phyloP scores from a whole-genome alignment of 2,797 vertebrate genomes.

The Prionace glauca region DNA sequence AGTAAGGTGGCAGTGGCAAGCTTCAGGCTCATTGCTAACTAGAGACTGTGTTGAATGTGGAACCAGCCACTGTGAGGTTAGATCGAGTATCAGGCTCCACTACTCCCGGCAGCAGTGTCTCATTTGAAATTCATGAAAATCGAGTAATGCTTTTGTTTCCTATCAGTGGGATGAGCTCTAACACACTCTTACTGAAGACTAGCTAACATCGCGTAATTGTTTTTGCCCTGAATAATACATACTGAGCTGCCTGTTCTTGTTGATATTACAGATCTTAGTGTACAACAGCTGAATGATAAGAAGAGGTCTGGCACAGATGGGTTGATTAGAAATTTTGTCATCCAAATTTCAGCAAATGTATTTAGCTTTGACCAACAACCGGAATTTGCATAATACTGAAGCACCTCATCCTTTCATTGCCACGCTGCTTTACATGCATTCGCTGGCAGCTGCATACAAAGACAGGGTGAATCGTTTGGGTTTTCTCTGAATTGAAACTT shows the following conservation, averaged over 20 bases:
- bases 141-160: constrained; percentile 57
- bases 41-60: background rate
- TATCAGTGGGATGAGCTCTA: constrained; percentile 51
- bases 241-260: constrained; percentile 54
- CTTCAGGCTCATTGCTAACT: constrained; percentile 21
- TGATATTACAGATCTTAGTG: constrained; percentile 53
- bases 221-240: constrained; percentile 57
- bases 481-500: constrained; percentile 12
- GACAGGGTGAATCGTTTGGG: background rate
- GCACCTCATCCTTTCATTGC: background rate
- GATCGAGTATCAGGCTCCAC: constrained; percentile 10
- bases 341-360: constrained; percentile 43
- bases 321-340: constrained; percentile 51
- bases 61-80: constrained; percentile 31
- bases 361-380: constrained; percentile 45
- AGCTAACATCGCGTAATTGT: constrained; percentile 57
- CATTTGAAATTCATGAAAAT: constrained; percentile 62
- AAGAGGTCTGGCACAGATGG: constrained; percentile 45
- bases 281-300: constrained; percentile 50
- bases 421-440: background rate
- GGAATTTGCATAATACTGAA: constrained; percentile 39
- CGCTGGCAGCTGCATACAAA: background rate
- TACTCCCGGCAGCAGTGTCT: constrained; percentile 39
- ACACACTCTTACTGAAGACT: constrained; percentile 57
- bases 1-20: background rate